Evolutionary conservation across 2,888 invertebrate genomes (phyloP).

Genomic region (Platyscelio sp.): DNA sequence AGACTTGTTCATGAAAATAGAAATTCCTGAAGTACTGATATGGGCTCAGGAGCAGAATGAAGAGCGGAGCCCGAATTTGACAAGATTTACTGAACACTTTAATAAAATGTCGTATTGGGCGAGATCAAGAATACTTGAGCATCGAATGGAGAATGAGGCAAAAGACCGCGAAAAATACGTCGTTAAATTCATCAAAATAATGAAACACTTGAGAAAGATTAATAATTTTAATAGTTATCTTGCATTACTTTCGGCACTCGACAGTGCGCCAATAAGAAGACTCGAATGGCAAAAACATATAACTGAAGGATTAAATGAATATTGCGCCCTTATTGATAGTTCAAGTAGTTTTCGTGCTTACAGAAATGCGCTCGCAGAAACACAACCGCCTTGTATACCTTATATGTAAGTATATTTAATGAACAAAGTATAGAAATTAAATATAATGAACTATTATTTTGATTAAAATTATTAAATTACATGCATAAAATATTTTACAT

Average conservation of each 20-base stretch:
- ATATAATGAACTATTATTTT: no score
- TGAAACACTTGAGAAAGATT: conserved; percentile 98
- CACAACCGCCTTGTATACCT: conserved; percentile 99
- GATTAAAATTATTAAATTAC: no score
- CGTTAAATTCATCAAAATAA: conserved; percentile 98
- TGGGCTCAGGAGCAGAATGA: conserved; percentile 99
- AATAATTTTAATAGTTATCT: conserved; percentile 99
- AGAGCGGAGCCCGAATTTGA: conserved; percentile 97
- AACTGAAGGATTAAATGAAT: conserved; percentile 96
- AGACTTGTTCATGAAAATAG: conserved; percentile 97
- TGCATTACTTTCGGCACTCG: conserved; percentile 97
- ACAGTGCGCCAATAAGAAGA: conserved; percentile 96
- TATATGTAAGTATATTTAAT: conserved; percentile 94
- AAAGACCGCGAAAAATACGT: conserved; percentile 97
- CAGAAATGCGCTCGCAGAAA: conserved; percentile 96
- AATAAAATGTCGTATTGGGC: conserved; percentile 99
- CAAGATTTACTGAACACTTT: conserved; percentile 98
- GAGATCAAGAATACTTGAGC: conserved; percentile 95
- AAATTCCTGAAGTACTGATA: conserved; percentile 97
- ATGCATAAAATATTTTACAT: no score
- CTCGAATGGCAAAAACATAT: conserved; percentile 97
- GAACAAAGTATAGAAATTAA: no score
- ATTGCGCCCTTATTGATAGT: conserved; percentile 98
- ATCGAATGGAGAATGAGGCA: conserved; percentile 90
- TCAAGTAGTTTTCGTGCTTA: conserved; percentile 99